These are phyloP conservation scores for Parnassius orleans DNA, from an alignment of 2,888 invertebrate species.

Conservation along the genomic window DNA sequence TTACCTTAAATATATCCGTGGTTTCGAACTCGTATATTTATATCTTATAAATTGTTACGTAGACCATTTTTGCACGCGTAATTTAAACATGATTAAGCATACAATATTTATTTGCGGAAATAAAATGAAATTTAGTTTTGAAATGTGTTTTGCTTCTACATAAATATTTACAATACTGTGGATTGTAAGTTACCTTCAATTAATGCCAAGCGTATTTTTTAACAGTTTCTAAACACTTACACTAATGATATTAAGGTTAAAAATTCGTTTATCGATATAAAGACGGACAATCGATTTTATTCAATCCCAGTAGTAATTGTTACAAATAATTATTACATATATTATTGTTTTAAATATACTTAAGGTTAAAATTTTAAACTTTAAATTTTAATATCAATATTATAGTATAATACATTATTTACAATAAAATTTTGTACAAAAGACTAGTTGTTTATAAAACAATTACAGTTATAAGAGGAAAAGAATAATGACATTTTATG, in stretches of 20 bases:
- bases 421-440: slow-evolving; percentile 54
- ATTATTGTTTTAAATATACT: slow-evolving; percentile 42
- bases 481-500: too few species aligned
- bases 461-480: background rate
- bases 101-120: background rate
- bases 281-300: slow-evolving; percentile 70
- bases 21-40: slow-evolving; percentile 20
- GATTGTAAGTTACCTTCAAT: slow-evolving; percentile 53
- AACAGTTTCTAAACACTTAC: slow-evolving; percentile 58
- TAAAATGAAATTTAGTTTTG: background rate
- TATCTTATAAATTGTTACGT: background rate
- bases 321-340: slow-evolving; percentile 54
- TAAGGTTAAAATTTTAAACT: slow-evolving; percentile 37
- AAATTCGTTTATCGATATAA: slow-evolving; percentile 78
- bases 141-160: slow-evolving; percentile 1
- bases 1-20: slow-evolving; percentile 17
- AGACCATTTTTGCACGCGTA: too few species aligned
- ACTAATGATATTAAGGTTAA: slow-evolving; percentile 74
- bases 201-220: slow-evolving; percentile 76
- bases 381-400: slow-evolving; percentile 36
- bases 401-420: slow-evolving; percentile 61
- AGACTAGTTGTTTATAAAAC: slow-evolving; percentile 55
- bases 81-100: too few species aligned
- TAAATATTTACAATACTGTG: slow-evolving; percentile 40
- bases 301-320: slow-evolving; percentile 70